A percentile compares a stretch with the other conserved stretches of the same genome.
phyloP scores from a whole-genome alignment of 2,797 vertebrate species.

The Carapus acus region DNA sequence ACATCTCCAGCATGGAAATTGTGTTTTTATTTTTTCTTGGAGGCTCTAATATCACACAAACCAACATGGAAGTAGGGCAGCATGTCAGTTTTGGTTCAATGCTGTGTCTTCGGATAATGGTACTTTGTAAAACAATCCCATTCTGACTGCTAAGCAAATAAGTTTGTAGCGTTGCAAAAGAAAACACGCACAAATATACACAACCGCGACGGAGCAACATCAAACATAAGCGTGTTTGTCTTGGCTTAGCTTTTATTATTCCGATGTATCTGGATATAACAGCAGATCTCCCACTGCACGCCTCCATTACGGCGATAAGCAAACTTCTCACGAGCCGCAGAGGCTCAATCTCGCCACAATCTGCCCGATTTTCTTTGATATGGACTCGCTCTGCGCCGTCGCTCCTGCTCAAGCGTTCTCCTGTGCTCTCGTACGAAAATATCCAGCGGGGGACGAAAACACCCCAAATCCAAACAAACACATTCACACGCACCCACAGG shows the following conservation, averaged over 20 bases:
- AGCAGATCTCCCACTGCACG: conserved; percentile 33
- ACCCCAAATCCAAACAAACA: conserved; percentile 4
- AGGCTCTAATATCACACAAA: neutral
- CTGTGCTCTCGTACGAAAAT: conserved; percentile 1
- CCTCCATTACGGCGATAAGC: conserved; percentile 43
- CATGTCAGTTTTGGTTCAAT: conserved; percentile 25
- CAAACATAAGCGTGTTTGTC: conserved; percentile 47
- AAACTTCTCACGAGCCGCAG: conserved; percentile 10
- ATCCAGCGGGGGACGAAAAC: neutral
- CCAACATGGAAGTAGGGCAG: conserved; percentile 23
- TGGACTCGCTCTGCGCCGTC: conserved; percentile 28
- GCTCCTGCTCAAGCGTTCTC: conserved; percentile 6
- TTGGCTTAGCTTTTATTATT: conserved; percentile 36
- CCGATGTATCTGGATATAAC: conserved; percentile 39
- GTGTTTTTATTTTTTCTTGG: neutral
- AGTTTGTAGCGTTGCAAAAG: conserved; percentile 5
- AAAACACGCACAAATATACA: conserved; percentile 8
- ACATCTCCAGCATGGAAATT: neutral
- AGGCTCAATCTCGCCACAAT: neutral
- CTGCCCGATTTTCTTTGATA: conserved; percentile 1
- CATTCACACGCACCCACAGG: conserved; percentile 7
- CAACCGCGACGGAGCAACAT: conserved; percentile 41
- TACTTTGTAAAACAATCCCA: conserved; percentile 41
- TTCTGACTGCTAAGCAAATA: conserved; percentile 49
- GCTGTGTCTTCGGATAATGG: conserved; percentile 36